Evolutionary conservation across 2,888 invertebrate species (phyloP), one percentile per base, ranked within the genome.

Genomic region (Molanna angustata): DNA sequence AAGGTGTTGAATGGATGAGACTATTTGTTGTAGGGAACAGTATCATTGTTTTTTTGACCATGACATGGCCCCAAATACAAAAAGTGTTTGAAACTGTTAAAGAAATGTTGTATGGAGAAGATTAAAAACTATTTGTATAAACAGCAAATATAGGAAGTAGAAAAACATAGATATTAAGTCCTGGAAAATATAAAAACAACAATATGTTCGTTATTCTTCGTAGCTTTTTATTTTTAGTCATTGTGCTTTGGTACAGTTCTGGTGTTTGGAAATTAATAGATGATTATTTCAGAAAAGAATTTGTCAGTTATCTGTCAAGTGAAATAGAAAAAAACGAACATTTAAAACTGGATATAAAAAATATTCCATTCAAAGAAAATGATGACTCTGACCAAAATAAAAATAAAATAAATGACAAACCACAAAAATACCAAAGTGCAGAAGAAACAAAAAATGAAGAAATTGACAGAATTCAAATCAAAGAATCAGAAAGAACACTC

Each of bases 21-120:
- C 70, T 90, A n/a, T 90, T 90, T 67, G 87, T 90, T 17, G 73
- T 90, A 53, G 84, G 86, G 35, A 90, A 90, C 69, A 84, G 86
- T 19, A 66, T 90, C 39, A 78, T 88, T 56, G 73, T 89, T 60
- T 80, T 90, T 56, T 70, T 86, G 11, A 84, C 87, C 0, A 75
- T 89, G 70, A 82, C 83, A 11, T 88, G 86, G 80, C 89, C 90
- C 0, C 84, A 85, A 60, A 71, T 90, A 60, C 80, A 83, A 64
- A 76, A 80, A 58, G 73, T 78, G 9, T 74, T 79, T 52, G 71
- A 73, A 45, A 78, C 77, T 63, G 62, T 82, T 49, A 71, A 69
- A 47, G 78, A 81, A 57, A 74, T 76, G 72, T 65, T 79, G 51
- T 73, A 72, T 56, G 73, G 71, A 3, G 63, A 65, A 54, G 66